A percentile compares a stretch with the other conserved stretches of the same genome.
These are phyloP conservation scores for Zygaena filipendulae DNA, from an alignment of 2,888 invertebrate genomes.

Conservation along the genomic window DNA sequence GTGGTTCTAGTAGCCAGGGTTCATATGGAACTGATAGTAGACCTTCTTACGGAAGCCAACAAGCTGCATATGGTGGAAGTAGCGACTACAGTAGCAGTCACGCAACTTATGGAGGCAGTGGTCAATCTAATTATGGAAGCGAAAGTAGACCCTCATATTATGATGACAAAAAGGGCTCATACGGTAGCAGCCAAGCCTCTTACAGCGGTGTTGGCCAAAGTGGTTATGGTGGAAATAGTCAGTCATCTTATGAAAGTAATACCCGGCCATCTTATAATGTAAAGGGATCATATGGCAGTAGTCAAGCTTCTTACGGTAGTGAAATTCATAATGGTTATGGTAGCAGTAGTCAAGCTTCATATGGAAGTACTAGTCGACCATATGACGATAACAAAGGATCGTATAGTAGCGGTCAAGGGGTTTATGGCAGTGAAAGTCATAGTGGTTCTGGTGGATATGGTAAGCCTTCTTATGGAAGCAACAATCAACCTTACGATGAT, in stretches of 20 bases:
- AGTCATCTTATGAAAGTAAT: background rate
- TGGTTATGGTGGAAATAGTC: background rate
- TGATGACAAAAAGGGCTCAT: too few relatives aligned
- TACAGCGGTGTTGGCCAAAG: background rate
- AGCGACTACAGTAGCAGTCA: too few relatives aligned
- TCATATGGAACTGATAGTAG: conserved; percentile 10
- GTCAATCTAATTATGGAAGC: conserved; percentile 3
- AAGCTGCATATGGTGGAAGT: conserved; percentile 2
- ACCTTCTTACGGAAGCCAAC: conserved; percentile 12
- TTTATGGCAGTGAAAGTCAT: too few relatives aligned
- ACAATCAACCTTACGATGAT: conserved; percentile 9
- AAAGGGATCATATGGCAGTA: too few relatives aligned
- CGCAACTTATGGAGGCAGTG: conserved; percentile 1
- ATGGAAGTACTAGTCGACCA: background rate
- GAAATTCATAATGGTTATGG: too few relatives aligned
- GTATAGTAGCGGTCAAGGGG: conserved; percentile 7
- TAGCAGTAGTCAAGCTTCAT: background rate
- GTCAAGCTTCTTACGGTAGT: too few relatives aligned
- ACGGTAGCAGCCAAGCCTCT: conserved; percentile 1
- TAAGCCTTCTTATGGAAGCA: conserved; percentile 12
- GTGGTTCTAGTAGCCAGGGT: conserved; percentile 5
- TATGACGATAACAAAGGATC: conserved; percentile 12
- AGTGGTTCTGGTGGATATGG: conserved; percentile 1
- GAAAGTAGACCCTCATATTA: too few relatives aligned
- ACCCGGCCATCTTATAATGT: too few relatives aligned